Evolutionary conservation across 1,140 invertebrate genomes (phyloP), one percentile per base, ranked within the genome.

Genomic region (Dreissena rostriformis): DNA sequence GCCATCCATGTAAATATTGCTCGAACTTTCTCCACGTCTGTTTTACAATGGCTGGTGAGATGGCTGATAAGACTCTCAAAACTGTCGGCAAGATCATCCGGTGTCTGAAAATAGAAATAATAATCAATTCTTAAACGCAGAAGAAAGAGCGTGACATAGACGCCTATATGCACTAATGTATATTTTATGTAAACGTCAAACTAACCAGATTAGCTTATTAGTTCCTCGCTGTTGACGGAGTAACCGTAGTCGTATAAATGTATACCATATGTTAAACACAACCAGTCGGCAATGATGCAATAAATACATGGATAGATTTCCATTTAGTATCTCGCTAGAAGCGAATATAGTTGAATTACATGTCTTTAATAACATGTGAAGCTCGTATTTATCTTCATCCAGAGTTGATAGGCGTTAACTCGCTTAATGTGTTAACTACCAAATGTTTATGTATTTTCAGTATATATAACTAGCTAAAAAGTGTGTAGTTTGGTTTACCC

Each of bases 1-100:
- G 57, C 65, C 66, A 83, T 76, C 82, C 82, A 83, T 12, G 70
- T 55, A 70, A 83, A 77, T 28, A 83, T 70, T 24, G 82, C 71
- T 15, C 82, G 63, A 5, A 77, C 73, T 51, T 83, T 83, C 49
- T 83, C 82, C 5, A 83, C 66, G 73, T 83, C 82, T 22, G 49
- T 57, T n/a, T 65, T 76, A 67, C 73, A 83, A 4, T 29, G 22
- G n/a, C n/a, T 12, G 7, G 73, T 83, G 6, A 83, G 72, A 55
- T 83, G 63, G 11, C 24, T 24, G 14, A 83, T 76, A 5, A 83
- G 52, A 12, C 70, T 73, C 17, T 70, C 28, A 53, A 70, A 83
- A 55, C 39, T 55, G n/a, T 83, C 61, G n/a, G 65, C 61, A 22
- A 75, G 70, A 10, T 83, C 73, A 0, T 51, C 19, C 1, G 82